Base-by-base conservation (phyloP, 2,113 vertebrate species). In the Phalacrocorax aristotelis region DNA sequence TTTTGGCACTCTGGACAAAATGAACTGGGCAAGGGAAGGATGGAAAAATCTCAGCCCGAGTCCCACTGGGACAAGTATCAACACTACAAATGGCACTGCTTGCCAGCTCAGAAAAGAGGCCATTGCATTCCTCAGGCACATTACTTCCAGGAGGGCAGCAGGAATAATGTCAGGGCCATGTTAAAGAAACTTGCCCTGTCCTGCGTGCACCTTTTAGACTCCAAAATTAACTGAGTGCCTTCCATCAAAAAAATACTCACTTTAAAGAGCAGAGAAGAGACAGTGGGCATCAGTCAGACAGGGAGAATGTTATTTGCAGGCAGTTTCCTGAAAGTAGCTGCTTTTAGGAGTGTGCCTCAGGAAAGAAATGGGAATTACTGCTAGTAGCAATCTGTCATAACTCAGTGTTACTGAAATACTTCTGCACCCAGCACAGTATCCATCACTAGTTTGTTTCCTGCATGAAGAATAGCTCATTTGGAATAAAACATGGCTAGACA, bases 31-130 rank as follows among this genome's bases (percentile, higher is more conserved):
- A 87, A 94, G 74, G 78, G 66, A 93, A 89, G 40, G 80, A 87
- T 74, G 89, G 91, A 97, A 96, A 93, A 95, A 91, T 93, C 89
- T 94, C 94, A 95, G 70, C 78, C 95, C 2, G n/a, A 87, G 65
- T 94, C 89, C 83, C 94, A 92, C 57, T 82, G 95, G 94, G 87
- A 93, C 84, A 83, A 97, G 71, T 87, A 87, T 93, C 94, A 95
- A 87, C 91, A 80, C 83, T 89, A 36, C 80, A 89, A 82, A 71
- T 42, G 87, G 54, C 91, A 93, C 49, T 58, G 83, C 89, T 70
- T 89, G 94, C 91, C 93, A 95, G 91, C 84, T 91, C 66, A 65
- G 86, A 94, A 91, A 89, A 87, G 74, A 89, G 81, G 83, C 83
- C 81, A 74, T 34, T 60, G 89, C 95, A 94, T 94, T 95, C 87